Conservation (phyloP, 2,888 invertebrate genomes). For the Agrotis segetum region DNA sequence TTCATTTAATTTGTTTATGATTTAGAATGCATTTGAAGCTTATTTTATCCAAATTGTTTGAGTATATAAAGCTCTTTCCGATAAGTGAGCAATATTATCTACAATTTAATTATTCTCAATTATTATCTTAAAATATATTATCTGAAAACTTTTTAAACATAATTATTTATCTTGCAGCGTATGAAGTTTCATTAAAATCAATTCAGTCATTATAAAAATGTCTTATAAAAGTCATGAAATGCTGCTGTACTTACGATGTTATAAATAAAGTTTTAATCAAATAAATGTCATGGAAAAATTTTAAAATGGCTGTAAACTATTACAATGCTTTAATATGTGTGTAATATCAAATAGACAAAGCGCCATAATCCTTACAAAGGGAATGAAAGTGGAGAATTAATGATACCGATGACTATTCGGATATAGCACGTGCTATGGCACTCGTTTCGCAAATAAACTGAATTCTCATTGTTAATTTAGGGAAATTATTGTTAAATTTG, state of each 20-base stretch:
- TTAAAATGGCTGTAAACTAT: too few species aligned
- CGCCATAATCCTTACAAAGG: not conserved
- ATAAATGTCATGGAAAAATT: not conserved
- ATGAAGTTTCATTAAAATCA: too few species aligned
- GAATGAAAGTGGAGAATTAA: not conserved
- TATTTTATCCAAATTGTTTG: not conserved
- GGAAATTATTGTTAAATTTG: slow-evolving; percentile 16
- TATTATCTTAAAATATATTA: too few species aligned
- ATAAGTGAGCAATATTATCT: too few species aligned
- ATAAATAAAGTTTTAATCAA: not conserved
- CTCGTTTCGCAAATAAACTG: not conserved
- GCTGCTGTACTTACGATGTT: too few species aligned
- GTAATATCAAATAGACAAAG: not conserved
- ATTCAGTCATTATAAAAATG: too few species aligned
- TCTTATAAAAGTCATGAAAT: too few species aligned
- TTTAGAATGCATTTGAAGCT: slow-evolving; percentile 1
- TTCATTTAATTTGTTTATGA: not conserved
- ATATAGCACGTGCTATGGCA: not conserved
- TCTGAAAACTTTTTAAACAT: too few species aligned
- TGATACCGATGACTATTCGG: not conserved
- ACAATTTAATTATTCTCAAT: too few species aligned
- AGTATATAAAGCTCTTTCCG: too few species aligned
- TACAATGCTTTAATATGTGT: not conserved
- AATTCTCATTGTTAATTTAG: slow-evolving; percentile 17
- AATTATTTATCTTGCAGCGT: too few species aligned